Conservation (phyloP, 1,140 invertebrate genomes). For the Diprion similis region DNA sequence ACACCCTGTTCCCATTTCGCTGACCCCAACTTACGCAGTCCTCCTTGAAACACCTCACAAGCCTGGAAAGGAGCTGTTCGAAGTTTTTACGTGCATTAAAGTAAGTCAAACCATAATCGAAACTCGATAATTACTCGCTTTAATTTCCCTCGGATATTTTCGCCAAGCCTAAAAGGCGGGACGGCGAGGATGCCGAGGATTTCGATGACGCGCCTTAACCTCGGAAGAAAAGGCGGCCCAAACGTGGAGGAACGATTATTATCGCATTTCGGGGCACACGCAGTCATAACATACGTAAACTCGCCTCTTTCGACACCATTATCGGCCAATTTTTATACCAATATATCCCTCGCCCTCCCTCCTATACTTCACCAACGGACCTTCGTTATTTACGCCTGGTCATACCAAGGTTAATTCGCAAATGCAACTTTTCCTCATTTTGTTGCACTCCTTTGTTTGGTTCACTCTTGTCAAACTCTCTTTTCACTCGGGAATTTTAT, state of each 20-base stretch:
- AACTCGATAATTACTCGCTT: constrained; percentile 4
- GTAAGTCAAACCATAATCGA: constrained; percentile 40
- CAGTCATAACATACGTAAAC: neutral
- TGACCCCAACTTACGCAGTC: constrained; percentile 50
- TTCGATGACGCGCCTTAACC: constrained; percentile 13
- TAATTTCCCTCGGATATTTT: neutral
- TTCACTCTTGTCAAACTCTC: neutral
- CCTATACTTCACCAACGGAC: neutral
- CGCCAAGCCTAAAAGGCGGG: neutral
- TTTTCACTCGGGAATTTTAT: no score
- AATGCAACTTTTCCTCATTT: neutral
- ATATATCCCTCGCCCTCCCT: neutral
- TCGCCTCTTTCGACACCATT: neutral
- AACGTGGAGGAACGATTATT: neutral
- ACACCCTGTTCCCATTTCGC: constrained; percentile 34
- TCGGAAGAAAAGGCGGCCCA: neutral
- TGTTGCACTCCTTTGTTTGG: neutral
- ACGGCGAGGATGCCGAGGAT: neutral
- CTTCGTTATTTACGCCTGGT: neutral
- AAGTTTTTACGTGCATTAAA: constrained; percentile 50
- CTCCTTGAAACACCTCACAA: constrained; percentile 45
- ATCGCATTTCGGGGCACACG: neutral
- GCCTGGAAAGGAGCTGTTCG: constrained; percentile 49
- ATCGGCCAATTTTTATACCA: neutral
- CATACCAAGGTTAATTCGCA: neutral